Conservation (phyloP, 2,888 invertebrate genomes). For the Andrena dorsata region DNA sequence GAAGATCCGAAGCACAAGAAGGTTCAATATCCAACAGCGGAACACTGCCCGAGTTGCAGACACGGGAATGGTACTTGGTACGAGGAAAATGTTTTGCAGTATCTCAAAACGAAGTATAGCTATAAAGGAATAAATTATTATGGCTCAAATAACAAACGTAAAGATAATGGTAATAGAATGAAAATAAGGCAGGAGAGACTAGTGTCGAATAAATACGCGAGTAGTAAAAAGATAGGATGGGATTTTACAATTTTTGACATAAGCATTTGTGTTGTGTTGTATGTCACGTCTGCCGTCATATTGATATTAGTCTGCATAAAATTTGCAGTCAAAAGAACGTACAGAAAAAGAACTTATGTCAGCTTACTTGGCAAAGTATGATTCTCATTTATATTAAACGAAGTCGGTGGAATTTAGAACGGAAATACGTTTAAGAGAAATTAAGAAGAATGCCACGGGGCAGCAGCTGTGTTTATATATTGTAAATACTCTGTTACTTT, state of each 20-base stretch:
- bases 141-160: conserved; percentile 51
- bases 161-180: conserved; percentile 45
- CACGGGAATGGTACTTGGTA: conserved; percentile 88
- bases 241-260: conserved; percentile 90
- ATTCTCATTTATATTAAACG: conserved; percentile 40
- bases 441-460: conserved; percentile 1
- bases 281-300: conserved; percentile 90
- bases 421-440: conserved; percentile 1
- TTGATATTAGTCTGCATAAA: conserved; percentile 91
- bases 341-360: conserved; percentile 88
- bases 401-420: conserved; percentile 9
- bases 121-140: conserved; percentile 72
- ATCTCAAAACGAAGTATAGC: conserved; percentile 87
- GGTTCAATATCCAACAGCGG: conserved; percentile 92
- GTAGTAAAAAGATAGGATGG: conserved; percentile 81
- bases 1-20: conserved; percentile 97
- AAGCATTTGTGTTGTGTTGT: conserved; percentile 91
- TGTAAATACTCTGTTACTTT: conserved; percentile 45
- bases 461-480: conserved; percentile 29
- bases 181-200: conserved; percentile 68
- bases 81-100: conserved; percentile 88
- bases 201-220: conserved; percentile 62
- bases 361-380: conserved; percentile 61
- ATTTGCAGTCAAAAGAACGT: conserved; percentile 90
- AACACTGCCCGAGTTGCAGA: conserved; percentile 90